These are phyloP conservation scores for Carassius gibelio DNA, from an alignment of 2,113 vertebrate genomes.

Conservation along the genomic window DNA sequence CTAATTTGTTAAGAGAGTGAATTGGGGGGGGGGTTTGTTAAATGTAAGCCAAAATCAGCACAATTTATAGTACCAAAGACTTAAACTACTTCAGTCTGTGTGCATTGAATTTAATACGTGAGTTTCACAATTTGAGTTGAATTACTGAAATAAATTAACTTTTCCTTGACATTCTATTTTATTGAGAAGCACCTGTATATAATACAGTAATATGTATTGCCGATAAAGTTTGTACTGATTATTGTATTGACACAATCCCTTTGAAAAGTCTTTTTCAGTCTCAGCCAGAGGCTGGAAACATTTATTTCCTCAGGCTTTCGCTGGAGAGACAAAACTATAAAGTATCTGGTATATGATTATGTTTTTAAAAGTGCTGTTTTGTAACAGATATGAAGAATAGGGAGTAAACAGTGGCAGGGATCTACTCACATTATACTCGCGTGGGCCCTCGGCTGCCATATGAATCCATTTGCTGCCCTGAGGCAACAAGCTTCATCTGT, in stretches of 20 bases:
- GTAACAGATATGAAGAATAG: constrained; percentile 18
- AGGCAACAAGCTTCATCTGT: constrained; percentile 68
- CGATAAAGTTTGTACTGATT: neutral
- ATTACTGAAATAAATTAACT: no score
- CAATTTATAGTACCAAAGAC: no score
- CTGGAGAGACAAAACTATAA: neutral
- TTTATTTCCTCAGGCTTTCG: constrained; percentile 17
- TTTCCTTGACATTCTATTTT: no score
- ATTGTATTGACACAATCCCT: neutral
- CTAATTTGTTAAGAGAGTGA: no score
- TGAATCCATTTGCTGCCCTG: constrained; percentile 63
- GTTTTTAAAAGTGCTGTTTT: constrained; percentile 21
- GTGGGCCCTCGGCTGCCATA: constrained; percentile 60
- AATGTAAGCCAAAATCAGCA: no score
- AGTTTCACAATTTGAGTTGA: no score
- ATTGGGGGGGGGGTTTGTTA: no score
- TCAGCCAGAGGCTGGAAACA: constrained; percentile 6
- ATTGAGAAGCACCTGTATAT: no score
- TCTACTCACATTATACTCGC: constrained; percentile 55
- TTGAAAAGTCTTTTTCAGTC: constrained; percentile 10
- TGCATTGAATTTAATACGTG: no score
- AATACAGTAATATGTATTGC: neutral
- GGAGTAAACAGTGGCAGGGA: constrained; percentile 13
- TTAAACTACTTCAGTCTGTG: no score
- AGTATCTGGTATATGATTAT: constrained; percentile 5